A percentile compares a stretch with the other conserved stretches of the same genome.
Evolutionary conservation across 2,888 invertebrate genomes (phyloP).

Genomic region (Linnaemya tessellans): DNA sequence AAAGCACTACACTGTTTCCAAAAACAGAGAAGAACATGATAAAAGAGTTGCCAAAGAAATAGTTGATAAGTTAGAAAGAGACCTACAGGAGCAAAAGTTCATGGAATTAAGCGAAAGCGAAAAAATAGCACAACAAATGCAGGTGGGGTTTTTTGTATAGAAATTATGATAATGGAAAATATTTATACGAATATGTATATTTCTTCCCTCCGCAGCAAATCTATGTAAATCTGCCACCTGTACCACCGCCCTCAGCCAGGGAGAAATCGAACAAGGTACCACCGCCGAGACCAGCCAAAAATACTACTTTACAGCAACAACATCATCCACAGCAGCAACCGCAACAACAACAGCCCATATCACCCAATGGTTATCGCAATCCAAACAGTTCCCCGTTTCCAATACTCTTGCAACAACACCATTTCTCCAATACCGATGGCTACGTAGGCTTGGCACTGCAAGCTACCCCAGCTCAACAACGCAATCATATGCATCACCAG

Average conservation of each 20-base stretch:
- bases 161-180: background rate
- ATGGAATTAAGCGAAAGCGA: conserved; percentile 85
- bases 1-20: background rate
- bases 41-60: conserved; percentile 87
- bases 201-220: conserved; percentile 76
- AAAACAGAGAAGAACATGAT: conserved; percentile 87
- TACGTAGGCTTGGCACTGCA: conserved; percentile 80
- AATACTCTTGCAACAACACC: conserved; percentile 77
- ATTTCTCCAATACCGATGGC: conserved; percentile 79
- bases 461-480: conserved; percentile 74
- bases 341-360: conserved; percentile 63
- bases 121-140: conserved; percentile 84
- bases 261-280: conserved; percentile 76
- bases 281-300: conserved; percentile 80
- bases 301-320: conserved; percentile 60
- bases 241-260: conserved; percentile 77
- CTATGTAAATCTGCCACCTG: conserved; percentile 81
- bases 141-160: conserved; percentile 78
- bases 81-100: conserved; percentile 84
- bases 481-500: conserved; percentile 52
- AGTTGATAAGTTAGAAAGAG: conserved; percentile 87
- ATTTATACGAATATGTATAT: background rate
- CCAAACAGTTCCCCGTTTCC: conserved; percentile 69
- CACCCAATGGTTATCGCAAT: conserved; percentile 66
- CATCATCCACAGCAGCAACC: conserved; percentile 64